phyloP scores from a whole-genome alignment of 2,888 invertebrate species.

The Idaea straminata region DNA sequence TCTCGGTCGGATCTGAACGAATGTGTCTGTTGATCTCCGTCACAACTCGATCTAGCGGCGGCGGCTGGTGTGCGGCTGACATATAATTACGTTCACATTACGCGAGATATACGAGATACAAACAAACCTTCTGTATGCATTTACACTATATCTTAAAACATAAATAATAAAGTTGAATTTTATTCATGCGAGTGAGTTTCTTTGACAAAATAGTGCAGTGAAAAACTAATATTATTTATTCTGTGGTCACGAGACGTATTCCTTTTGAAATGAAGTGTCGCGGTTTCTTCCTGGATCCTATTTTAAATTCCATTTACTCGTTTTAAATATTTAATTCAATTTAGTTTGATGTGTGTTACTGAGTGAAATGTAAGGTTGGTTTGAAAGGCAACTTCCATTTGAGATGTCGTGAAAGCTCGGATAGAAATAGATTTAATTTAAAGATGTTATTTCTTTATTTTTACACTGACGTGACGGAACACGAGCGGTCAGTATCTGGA shows the following conservation, averaged over 20 bases:
- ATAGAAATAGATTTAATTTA: neutral
- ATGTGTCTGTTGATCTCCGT: slow-evolving; percentile 32
- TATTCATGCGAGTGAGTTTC: neutral
- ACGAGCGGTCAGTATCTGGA: neutral
- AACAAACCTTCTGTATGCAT: neutral
- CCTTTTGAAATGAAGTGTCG: slow-evolving; percentile 26
- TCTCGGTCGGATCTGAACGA: slow-evolving; percentile 23
- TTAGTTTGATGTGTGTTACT: neutral
- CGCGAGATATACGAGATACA: slow-evolving; percentile 12
- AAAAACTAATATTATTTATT: neutral
- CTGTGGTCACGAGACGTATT: slow-evolving; percentile 10
- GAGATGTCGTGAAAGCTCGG: neutral
- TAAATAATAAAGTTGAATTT: slow-evolving; percentile 5
- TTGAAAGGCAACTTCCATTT: neutral
- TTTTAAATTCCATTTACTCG: neutral
- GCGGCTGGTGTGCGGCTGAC: slow-evolving; percentile 41
- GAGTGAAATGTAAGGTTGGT: neutral
- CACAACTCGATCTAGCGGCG: slow-evolving; percentile 40
- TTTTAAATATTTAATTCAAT: slow-evolving; percentile 1
- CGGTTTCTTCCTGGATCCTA: slow-evolving; percentile 6
- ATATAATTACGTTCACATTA: slow-evolving; percentile 43
- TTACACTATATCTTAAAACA: neutral
- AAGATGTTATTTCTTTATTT: neutral
- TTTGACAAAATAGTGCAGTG: neutral
- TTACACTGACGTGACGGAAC: neutral